phyloP scores from a whole-genome alignment of 2,113 vertebrate genomes.

The Tetrax tetrax region DNA sequence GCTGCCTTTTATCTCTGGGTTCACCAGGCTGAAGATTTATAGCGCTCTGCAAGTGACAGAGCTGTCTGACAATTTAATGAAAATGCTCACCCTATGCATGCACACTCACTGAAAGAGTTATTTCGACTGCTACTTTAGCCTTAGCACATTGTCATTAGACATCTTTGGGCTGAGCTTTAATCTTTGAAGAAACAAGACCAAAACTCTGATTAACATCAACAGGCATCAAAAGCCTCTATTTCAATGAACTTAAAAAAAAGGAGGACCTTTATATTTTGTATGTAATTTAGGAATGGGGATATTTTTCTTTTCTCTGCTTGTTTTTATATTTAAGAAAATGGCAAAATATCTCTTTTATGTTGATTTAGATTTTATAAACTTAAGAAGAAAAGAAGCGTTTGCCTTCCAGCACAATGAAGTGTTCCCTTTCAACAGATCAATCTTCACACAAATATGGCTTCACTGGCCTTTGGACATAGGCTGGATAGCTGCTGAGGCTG shows the following conservation, averaged over 20 bases:
- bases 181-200: neutral
- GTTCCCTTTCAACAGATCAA: neutral
- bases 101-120: neutral
- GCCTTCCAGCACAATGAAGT: neutral
- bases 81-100: neutral
- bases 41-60: neutral
- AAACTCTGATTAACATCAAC: neutral
- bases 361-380: neutral
- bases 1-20: neutral
- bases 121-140: neutral
- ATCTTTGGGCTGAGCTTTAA: neutral
- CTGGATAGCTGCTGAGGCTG: neutral
- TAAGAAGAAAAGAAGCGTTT: neutral
- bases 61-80: neutral
- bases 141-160: neutral
- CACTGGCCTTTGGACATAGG: neutral
- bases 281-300: neutral
- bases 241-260: neutral
- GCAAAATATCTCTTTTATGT: neutral
- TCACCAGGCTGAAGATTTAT: neutral
- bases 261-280: neutral
- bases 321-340: neutral
- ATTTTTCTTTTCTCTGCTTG: neutral
- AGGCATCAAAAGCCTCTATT: neutral
- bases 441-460: neutral